phyloP scores from a whole-genome alignment of 2,888 invertebrate species.

The Cosmorhoe ocellata region DNA sequence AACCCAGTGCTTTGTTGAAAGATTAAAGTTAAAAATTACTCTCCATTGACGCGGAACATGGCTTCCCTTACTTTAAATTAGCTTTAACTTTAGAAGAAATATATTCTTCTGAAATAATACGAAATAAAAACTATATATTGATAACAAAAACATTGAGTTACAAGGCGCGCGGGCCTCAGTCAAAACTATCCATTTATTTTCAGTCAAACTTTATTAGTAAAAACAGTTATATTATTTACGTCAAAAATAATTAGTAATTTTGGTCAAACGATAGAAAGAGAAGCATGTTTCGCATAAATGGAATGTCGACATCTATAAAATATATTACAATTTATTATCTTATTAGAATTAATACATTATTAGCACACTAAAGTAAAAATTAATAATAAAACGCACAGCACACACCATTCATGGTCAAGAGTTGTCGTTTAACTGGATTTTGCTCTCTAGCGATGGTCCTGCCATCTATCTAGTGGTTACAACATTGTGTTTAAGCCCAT shows the following conservation, averaged over 20 bases:
- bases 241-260: constrained; percentile 21
- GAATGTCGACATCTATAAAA: constrained; percentile 73
- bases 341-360: constrained; percentile 78
- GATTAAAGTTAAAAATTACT: constrained; percentile 52
- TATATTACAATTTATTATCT: constrained; percentile 75
- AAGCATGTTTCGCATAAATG: constrained; percentile 77
- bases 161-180: constrained; percentile 6
- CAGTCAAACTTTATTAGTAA: constrained; percentile 21
- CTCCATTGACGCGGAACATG: constrained; percentile 77
- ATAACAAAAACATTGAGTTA: constrained; percentile 5
- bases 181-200: constrained; percentile 19
- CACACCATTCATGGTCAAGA: constrained; percentile 59
- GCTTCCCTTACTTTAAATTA: constrained; percentile 45
- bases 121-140: background rate
- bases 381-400: constrained; percentile 69
- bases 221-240: constrained; percentile 8
- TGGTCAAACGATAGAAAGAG: constrained; percentile 43
- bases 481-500: constrained; percentile 12
- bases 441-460: constrained; percentile 38
- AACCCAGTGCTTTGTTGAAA: constrained; percentile 78
- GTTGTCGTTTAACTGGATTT: constrained; percentile 55
- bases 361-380: constrained; percentile 80
- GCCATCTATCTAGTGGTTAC: constrained; percentile 41
- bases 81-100: background rate
- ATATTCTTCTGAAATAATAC: no score